Percentiles rank a stretch among this genome's conserved stretches.
Evolutionary conservation across 2,888 invertebrate species (phyloP).

Genomic region (Chaetoderma sp.): DNA sequence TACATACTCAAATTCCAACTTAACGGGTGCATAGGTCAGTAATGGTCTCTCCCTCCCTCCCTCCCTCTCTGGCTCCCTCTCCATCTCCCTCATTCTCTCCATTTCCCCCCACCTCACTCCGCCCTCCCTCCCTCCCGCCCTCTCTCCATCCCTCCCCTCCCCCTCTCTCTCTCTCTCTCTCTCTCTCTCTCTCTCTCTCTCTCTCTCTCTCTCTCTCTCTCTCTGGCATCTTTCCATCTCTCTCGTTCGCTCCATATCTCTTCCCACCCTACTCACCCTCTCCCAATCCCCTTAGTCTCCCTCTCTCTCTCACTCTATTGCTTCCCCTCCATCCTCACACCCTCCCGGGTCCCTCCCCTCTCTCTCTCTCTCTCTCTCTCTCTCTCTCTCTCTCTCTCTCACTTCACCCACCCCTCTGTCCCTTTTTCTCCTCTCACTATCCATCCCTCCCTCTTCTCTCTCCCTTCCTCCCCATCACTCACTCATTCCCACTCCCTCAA

Average conservation of each 20-base stretch:
- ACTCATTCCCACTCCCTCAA: too few species aligned
- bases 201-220: neutral
- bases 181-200: neutral
- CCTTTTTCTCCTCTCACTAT: neutral
- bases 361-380: neutral
- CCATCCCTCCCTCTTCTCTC: too few species aligned
- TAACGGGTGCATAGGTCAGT: neutral
- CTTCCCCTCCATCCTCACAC: neutral
- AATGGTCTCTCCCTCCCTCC: neutral
- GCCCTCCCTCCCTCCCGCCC: too few species aligned
- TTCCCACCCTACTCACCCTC: neutral
- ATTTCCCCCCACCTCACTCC: too few species aligned
- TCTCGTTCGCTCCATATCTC: too few species aligned
- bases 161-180: slow-evolving; percentile 9
- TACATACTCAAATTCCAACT: neutral
- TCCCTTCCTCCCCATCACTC: too few species aligned
- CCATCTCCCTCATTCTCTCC: too few species aligned
- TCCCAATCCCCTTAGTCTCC: too few species aligned
- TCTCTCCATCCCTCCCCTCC: too few species aligned
- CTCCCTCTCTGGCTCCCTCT: too few species aligned
- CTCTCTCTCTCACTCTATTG: neutral
- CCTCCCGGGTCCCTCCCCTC: neutral
- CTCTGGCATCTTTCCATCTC: too few species aligned
- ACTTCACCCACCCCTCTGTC: too few species aligned
- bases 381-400: slow-evolving; percentile 8